phyloP scores from a whole-genome alignment of 1,140 invertebrate species.

The Aphis craccivora region DNA sequence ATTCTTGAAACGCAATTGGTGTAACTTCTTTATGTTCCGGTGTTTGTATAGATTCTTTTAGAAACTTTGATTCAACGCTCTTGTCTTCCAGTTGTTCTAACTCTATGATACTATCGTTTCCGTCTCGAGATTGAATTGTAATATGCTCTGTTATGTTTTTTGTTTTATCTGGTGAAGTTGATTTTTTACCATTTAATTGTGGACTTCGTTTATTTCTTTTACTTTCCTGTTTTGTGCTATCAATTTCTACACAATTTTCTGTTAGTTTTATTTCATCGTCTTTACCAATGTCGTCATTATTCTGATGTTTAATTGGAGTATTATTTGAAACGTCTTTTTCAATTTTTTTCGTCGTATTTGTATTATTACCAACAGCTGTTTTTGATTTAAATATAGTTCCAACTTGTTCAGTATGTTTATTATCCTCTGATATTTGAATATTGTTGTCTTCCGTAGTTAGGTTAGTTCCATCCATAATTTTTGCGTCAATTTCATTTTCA shows the following conservation, averaged over 20 bases:
- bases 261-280: conserved; percentile 22
- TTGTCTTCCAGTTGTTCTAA: too few relatives aligned
- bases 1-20: too few relatives aligned
- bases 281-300: conserved; percentile 60
- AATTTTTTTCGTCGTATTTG: background rate
- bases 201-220: conserved; percentile 62
- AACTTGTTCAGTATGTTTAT: background rate
- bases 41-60: too few relatives aligned
- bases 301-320: conserved; percentile 35
- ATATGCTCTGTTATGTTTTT: conserved; percentile 35
- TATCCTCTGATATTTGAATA: background rate
- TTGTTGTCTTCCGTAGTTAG: too few relatives aligned
- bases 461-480: too few relatives aligned
- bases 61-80: too few relatives aligned
- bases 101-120: background rate
- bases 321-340: background rate
- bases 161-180: conserved; percentile 59
- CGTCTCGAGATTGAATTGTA: background rate
- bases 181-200: conserved; percentile 58
- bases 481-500: conserved; percentile 58
- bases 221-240: conserved; percentile 62
- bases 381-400: background rate
- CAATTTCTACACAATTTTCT: conserved; percentile 60
- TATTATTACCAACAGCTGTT: fast-evolving
- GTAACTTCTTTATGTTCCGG: too few relatives aligned